phyloP scores from a whole-genome alignment of 2,113 vertebrate genomes.

The Heterotilapia buettikoferi region DNA sequence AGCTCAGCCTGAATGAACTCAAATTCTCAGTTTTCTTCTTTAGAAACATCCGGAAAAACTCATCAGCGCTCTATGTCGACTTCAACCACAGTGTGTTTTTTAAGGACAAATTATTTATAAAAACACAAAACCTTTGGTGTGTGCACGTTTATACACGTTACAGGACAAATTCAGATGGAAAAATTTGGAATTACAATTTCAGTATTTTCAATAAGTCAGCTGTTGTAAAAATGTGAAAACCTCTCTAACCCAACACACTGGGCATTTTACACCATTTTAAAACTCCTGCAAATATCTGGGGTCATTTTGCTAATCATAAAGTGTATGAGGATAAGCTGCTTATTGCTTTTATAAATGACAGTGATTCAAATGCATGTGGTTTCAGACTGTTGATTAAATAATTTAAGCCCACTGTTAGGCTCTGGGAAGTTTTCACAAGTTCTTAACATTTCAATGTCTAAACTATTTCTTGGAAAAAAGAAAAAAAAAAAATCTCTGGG shows the following conservation, averaged over 20 bases:
- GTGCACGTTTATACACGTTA: not conserved
- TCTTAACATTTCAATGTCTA: not conserved
- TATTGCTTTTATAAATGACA: not conserved
- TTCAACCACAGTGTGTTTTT: not conserved
- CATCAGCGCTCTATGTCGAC: accelerated
- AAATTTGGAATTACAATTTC: not conserved
- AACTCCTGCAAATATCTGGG: not conserved
- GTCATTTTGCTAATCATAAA: not conserved
- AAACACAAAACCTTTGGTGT: not conserved
- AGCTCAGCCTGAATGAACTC: not conserved
- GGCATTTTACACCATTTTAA: not conserved
- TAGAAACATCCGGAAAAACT: accelerated
- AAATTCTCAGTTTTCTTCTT: not conserved
- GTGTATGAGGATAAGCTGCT: not conserved
- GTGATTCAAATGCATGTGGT: not conserved
- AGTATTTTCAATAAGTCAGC: not conserved
- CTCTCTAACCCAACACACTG: accelerated
- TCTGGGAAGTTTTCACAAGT: not conserved
- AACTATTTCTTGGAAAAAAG: not conserved
- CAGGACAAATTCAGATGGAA: not conserved
- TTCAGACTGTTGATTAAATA: not conserved
- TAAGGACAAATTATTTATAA: not conserved
- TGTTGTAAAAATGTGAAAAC: not conserved
- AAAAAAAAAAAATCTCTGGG: not conserved
- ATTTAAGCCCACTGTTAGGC: not conserved